Base-by-base conservation (phyloP, 1,140 invertebrate species). In the Hormaphis cornu region DNA sequence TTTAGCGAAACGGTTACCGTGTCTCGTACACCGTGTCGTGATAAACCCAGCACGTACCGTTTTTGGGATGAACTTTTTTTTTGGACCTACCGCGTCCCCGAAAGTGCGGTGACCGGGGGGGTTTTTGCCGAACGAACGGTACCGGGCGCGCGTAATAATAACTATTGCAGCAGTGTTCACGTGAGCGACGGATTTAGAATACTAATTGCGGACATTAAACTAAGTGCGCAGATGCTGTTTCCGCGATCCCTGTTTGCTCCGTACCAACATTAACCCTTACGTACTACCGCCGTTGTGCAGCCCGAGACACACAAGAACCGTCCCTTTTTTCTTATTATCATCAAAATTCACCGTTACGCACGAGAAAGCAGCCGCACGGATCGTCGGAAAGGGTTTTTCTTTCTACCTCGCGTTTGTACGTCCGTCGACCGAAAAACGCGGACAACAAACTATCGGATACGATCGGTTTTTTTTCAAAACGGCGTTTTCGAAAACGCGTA, bases 151-250 rank as follows among this genome's bases (percentile, higher is more conserved):
- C 44, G 18, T 24, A 37, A 3, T 30, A 66, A n/a, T 66, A 66
- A 63, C 48, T 59, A 53, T 61, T 66, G n/a, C n/a, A n/a, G n/a
- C n/a, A n/a, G n/a, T n/a, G 61, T 48, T 35, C 61, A 66, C 61
- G 61, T 66, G 61, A 66, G 59, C 44, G 35, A 50, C 61, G 61
- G 40, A 48, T 66, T 66, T 48, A 46, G 61, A 66, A 66, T 66
- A 66, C 61, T 50, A 66, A 66, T 66, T 35, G 40, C 61, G 1
- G 61, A 16, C 48, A 66, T 66, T 66, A 66, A 66, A 66, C 61
- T 66, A 66, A 66, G 61, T 66, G 61, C 61, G 20, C 42, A 66
- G 61, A 63, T 63, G 61, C 42, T 46, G 61, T 35, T 48, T 48
- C n/a, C 50, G 61, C 28, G n/a, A 66, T 66, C 30, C 40, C n/a